Conservation (phyloP, 2,797 vertebrate species). For the Macropus fuliginosus region DNA sequence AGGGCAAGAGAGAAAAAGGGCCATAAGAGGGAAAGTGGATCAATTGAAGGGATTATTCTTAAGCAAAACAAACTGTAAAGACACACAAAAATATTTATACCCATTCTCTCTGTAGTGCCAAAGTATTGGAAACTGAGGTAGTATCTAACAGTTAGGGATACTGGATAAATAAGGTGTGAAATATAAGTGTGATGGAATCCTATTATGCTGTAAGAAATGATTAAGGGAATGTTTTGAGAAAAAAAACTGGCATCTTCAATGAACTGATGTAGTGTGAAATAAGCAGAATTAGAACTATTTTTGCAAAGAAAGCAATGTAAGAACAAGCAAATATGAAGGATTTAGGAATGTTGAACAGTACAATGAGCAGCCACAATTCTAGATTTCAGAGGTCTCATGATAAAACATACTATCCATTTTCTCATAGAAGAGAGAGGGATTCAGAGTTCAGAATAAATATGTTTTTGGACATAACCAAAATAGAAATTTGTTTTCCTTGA, state of each 20-base stretch:
- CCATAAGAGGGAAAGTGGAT: neutral
- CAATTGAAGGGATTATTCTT: neutral
- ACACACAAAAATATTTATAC: neutral
- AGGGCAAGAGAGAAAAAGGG: neutral
- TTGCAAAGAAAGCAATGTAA: neutral
- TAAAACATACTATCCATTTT: neutral
- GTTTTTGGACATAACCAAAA: too few relatives aligned
- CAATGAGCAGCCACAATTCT: neutral
- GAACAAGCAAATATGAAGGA: neutral
- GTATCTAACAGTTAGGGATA: neutral
- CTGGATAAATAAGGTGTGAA: neutral
- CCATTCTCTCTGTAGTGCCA: neutral
- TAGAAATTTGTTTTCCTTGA: too few relatives aligned
- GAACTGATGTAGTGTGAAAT: neutral
- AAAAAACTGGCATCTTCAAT: neutral
- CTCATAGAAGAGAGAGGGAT: too few relatives aligned
- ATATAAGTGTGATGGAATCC: neutral
- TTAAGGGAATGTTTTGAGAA: neutral
- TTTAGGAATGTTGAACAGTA: neutral
- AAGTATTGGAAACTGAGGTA: neutral
- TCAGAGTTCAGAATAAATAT: too few relatives aligned
- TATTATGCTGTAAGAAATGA: neutral
- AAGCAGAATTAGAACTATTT: neutral
- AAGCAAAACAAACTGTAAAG: too few relatives aligned
- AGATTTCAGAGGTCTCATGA: neutral